Evolutionary conservation across 1,140 invertebrate species (phyloP), one percentile per base, ranked within the genome.

Genomic region (Drosophila arawakana): DNA sequence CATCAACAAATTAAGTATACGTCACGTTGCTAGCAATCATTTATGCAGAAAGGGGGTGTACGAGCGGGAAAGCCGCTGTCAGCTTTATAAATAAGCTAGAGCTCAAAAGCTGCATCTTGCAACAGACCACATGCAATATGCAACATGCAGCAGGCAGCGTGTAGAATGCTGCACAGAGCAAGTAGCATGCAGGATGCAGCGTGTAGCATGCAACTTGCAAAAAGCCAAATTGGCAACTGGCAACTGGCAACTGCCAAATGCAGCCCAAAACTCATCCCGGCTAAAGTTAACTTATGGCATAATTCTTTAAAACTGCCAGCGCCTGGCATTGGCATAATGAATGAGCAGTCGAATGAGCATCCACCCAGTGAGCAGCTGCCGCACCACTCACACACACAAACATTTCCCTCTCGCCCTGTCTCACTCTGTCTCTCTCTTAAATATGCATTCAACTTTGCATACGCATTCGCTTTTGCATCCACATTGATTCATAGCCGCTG

Each of bases 271-370:
- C 76, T 76, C 58, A 85, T 76, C 81, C 81, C 68, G 71, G 70
- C 84, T 73, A 78, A 88, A 82, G 76, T 79, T 86, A 79, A 88
- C 82, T 86, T 88, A 86, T 88, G 70, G 82, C 82, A 81, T 86
- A 86, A 86, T 88, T 73, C 82, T 86, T 82, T 88, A 63, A 79
- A 81, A 70, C 61, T 72, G 59, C 47, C 54, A 73, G 63, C 68
- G 67, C 79, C 80, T 86, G 82, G 68, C 76, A 81, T 88, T 86
- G 82, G 82, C 82, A 88, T 86, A 86, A 86, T 86, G 83, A 86
- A 86, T 86, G 73, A 86, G 82, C 76, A 73, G 76, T 72, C 63
- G 60, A 69, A 66, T 58, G 60, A 73, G 63, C 70, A 78, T 52
- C 59, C 75, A 81, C 60, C 77, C 71, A 80, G 59, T 71, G 72